phyloP scores from a whole-genome alignment of 1,140 invertebrate genomes.

The Chrysoperla carnea region DNA sequence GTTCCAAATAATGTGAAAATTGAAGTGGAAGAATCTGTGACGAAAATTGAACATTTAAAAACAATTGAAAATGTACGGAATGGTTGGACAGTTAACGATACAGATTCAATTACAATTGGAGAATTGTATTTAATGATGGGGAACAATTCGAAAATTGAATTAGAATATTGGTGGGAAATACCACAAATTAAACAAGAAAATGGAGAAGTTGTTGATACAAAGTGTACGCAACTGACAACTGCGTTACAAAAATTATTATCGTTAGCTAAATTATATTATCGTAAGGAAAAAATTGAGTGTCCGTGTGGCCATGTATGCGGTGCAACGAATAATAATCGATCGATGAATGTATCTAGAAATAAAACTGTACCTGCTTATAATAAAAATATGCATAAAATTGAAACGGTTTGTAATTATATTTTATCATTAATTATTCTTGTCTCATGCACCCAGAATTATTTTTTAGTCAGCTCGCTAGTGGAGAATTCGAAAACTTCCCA shows the following conservation, averaged over 20 bases:
- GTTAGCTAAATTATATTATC: conserved; percentile 30
- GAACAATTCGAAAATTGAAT: conserved; percentile 51
- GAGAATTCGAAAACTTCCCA: too few species aligned
- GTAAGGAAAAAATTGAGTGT: conserved; percentile 20
- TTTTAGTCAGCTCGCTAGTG: neutral
- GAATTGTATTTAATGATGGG: conserved; percentile 85
- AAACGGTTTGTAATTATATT: too few species aligned
- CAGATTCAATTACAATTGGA: conserved; percentile 63
- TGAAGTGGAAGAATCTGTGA: conserved; percentile 2
- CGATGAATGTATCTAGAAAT: too few species aligned
- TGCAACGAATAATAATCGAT: conserved; percentile 15
- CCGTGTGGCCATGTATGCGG: conserved; percentile 32
- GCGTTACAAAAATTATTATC: conserved; percentile 39
- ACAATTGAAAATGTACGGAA: conserved; percentile 18
- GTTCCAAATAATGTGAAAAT: conserved; percentile 1
- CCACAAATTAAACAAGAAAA: conserved; percentile 13
- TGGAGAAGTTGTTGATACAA: conserved; percentile 15
- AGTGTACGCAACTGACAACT: conserved; percentile 12
- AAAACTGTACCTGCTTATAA: too few species aligned
- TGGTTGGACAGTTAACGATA: conserved; percentile 62
- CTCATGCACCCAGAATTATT: too few species aligned
- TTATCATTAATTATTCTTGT: too few species aligned
- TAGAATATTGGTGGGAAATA: conserved; percentile 71
- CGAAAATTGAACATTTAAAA: conserved; percentile 3
- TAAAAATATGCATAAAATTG: too few species aligned